A percentile compares a stretch with the other conserved stretches of the same genome.
phyloP scores from a whole-genome alignment of 2,113 vertebrate species.

The Axis porcinus region DNA sequence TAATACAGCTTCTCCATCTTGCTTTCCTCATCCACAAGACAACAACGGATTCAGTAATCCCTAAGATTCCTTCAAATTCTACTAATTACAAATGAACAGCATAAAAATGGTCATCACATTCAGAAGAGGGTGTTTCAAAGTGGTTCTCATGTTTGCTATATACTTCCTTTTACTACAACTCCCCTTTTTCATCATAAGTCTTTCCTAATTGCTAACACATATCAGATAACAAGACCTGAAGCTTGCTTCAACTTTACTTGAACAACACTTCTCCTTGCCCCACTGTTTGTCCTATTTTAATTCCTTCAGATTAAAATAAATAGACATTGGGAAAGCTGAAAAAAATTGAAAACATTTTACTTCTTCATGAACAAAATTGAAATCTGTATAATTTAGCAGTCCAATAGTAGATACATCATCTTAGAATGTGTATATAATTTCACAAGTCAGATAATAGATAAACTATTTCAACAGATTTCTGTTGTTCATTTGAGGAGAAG shows the following conservation, averaged over 20 bases:
- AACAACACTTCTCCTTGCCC: background rate
- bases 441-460: background rate
- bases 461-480: background rate
- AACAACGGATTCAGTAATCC: background rate
- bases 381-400: background rate
- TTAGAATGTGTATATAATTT: background rate
- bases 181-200: constrained; percentile 11
- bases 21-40: background rate
- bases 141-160: background rate
- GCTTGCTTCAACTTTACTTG: background rate
- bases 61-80: background rate
- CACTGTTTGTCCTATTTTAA: background rate
- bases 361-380: background rate
- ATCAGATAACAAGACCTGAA: constrained; percentile 6
- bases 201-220: constrained; percentile 31
- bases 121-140: background rate
- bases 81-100: background rate
- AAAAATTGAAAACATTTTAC: background rate
- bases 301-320: background rate
- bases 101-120: background rate
- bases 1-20: background rate
- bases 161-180: constrained; percentile 26
- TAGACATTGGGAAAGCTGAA: background rate
- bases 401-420: no score
- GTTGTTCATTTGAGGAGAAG: background rate